Base-by-base conservation (phyloP, 1,140 invertebrate genomes). In the Phenacoccus solenopsis region DNA sequence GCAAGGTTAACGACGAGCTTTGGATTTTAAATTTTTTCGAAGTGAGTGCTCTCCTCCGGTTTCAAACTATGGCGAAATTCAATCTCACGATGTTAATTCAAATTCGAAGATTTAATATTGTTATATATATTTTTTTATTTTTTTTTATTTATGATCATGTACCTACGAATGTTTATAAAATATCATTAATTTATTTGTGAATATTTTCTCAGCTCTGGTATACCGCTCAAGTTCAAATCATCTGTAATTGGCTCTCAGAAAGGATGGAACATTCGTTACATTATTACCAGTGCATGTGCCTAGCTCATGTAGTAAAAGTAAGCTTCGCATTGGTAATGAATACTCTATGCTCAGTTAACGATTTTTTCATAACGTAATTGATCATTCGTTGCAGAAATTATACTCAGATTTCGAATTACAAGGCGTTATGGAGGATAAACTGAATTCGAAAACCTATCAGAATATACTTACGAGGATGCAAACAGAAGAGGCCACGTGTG, bases 321-420 rank as follows among this genome's bases (percentile, higher is more conserved):
- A 81, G 77, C 30, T 16, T 49, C 30, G 5, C 30, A 32, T 32
- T 32, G 30, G 5, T 32, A 13, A 32, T 32, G 30, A 32, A 32
- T 7, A n/a, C 10, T 49, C n/a, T n/a, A 10, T 49, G 35, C 35
- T 49, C 10, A 10, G 35, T 10, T 12, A 12, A 12, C n/a, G n/a
- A n/a, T n/a, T n/a, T n/a, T n/a, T n/a, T n/a, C 70, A 68, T 70
- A 75, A 70, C 73, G 72, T n/a, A n/a, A n/a, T n/a, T n/a, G n/a
- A n/a, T n/a, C n/a, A n/a, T n/a, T n/a, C n/a, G 72, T 82, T 84
- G 61, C 79, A 98, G 91, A 99, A 99, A 91, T 88, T 98, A 76
- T 98, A 97, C 81, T 94, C 94, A 22, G 96, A 98, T 80, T 99
- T 98, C 82, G 96, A 98, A 81, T 85, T 99, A 69, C 96, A 99